Conservation (phyloP, 2,888 invertebrate species). For the Trichacis sp. region DNA sequence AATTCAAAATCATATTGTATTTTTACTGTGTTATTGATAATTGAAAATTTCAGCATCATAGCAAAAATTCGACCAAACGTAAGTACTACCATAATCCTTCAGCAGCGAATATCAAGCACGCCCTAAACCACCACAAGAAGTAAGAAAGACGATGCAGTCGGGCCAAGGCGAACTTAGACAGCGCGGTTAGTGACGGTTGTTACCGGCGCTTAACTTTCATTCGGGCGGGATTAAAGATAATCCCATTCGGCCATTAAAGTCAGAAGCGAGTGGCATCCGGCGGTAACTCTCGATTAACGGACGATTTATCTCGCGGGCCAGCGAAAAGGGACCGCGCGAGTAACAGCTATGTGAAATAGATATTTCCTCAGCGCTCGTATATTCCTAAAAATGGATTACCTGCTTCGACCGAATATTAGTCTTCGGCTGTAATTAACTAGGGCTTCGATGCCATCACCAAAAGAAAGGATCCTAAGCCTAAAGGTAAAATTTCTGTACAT, state of each 20-base stretch:
- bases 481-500: too few species aligned
- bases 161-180: conserved; percentile 25
- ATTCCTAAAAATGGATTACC: conserved; percentile 10
- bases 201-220: conserved; percentile 57
- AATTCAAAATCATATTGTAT: too few species aligned
- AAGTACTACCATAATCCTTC: too few species aligned
- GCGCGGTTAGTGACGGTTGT: conserved; percentile 47
- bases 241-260: conserved; percentile 48
- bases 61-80: too few species aligned
- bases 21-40: too few species aligned
- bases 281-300: conserved; percentile 56
- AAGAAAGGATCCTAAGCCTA: too few species aligned
- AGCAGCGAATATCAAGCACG: neutral
- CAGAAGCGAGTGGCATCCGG: conserved; percentile 43
- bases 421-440: neutral
- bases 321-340: conserved; percentile 28
- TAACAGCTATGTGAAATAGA: conserved; percentile 16
- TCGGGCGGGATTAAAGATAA: conserved; percentile 57
- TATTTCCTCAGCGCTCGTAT: conserved; percentile 4
- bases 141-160: conserved; percentile 32
- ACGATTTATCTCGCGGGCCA: conserved; percentile 51
- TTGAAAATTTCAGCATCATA: too few species aligned
- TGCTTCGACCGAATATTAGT: conserved; percentile 9
- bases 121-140: conserved; percentile 17
- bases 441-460: neutral